phyloP scores from a whole-genome alignment of 1,140 invertebrate species.

The Oryctes rhinoceros region DNA sequence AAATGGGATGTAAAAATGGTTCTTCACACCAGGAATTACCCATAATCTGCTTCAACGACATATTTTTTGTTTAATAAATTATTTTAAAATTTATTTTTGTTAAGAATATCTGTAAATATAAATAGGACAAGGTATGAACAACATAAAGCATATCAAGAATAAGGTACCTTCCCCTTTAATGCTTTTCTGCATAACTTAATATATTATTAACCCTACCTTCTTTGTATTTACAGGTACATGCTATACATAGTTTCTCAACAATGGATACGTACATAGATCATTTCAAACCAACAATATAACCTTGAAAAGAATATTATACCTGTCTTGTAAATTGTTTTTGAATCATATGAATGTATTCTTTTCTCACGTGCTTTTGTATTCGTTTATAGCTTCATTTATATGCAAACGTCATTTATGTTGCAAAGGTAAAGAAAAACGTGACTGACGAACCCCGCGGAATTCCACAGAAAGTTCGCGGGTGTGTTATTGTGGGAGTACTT shows the following conservation, averaged over 20 bases:
- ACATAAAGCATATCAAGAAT: too few species aligned
- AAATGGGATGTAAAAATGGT: too few species aligned
- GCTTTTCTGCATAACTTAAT: too few species aligned
- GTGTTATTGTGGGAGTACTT: not conserved
- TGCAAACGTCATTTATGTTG: slow-evolving; percentile 19
- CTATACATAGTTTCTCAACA: not conserved
- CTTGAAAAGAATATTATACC: slow-evolving; percentile 6
- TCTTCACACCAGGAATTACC: too few species aligned
- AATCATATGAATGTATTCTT: not conserved
- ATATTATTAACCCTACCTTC: too few species aligned
- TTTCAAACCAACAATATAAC: not conserved
- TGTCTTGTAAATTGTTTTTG: slow-evolving; percentile 28
- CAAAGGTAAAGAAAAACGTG: slow-evolving; percentile 19
- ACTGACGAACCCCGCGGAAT: slow-evolving; percentile 16
- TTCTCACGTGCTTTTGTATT: slow-evolving; percentile 9
- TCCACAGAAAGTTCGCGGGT: slow-evolving; percentile 19
- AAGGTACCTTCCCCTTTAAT: too few species aligned
- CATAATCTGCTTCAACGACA: too few species aligned
- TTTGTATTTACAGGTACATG: not conserved
- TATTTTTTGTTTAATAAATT: too few species aligned
- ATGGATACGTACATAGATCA: not conserved
- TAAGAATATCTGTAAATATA: too few species aligned
- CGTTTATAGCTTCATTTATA: not conserved
- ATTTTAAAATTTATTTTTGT: too few species aligned
- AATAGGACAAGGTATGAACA: too few species aligned